These are phyloP conservation scores for Drosophila tani DNA, from an alignment of 1,140 invertebrate species.

Conservation along the genomic window DNA sequence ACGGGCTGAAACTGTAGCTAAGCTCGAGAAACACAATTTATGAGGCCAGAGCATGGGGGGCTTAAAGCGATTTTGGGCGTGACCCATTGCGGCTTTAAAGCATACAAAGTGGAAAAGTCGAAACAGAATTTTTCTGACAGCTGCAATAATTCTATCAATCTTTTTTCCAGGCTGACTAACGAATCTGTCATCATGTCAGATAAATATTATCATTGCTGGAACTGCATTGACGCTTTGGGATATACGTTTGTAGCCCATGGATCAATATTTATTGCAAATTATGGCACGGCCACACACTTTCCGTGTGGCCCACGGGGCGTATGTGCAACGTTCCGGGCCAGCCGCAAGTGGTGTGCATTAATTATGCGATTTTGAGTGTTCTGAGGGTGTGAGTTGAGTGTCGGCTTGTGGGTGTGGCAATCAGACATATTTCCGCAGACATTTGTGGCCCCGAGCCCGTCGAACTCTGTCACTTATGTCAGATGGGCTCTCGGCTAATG, in stretches of 20 bases:
- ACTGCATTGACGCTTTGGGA: not conserved
- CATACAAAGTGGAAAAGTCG: conserved; percentile 18
- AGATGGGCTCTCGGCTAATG: conserved; percentile 23
- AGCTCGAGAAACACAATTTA: conserved; percentile 53
- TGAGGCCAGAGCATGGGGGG: conserved; percentile 33
- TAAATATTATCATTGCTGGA: conserved; percentile 42
- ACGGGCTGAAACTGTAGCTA: conserved; percentile 59
- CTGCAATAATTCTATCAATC: conserved; percentile 19
- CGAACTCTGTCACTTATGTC: conserved; percentile 23
- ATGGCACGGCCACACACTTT: conserved; percentile 20
- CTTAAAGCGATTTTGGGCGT: conserved; percentile 33
- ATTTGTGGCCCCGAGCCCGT: conserved; percentile 22
- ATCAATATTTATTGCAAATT: conserved; percentile 57
- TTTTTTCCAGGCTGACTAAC: conserved; percentile 5
- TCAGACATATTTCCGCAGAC: conserved; percentile 6
- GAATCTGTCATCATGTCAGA: conserved; percentile 43
- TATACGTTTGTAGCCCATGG: conserved; percentile 13
- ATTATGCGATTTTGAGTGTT: conserved; percentile 55
- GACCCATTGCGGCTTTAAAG: conserved; percentile 27
- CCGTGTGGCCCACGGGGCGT: conserved; percentile 35
- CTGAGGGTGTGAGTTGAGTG: conserved; percentile 11
- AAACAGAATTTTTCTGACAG: conserved; percentile 4
- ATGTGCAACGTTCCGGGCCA: conserved; percentile 43
- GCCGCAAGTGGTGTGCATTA: conserved; percentile 46
- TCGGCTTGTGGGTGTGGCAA: conserved; percentile 5